Evolutionary conservation across 2,888 invertebrate genomes (phyloP), one percentile per base, ranked within the genome.

Genomic region (Mactromeris polynyma): DNA sequence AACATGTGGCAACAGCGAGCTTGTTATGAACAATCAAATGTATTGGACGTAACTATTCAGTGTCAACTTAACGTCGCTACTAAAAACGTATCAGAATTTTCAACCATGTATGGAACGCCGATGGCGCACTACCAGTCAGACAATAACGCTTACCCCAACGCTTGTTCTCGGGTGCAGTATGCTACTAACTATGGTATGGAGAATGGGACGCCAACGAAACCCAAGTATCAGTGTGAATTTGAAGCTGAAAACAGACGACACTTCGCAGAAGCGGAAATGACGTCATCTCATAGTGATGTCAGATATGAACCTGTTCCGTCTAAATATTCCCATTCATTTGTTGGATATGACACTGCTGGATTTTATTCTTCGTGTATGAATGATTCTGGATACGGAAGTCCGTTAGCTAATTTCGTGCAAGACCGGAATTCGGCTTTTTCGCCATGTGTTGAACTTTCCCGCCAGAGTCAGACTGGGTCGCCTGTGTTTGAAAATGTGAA

Each of bases 341-440:
- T 46, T 78, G 78, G 78, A 54, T 82, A 42, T 81, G 51, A 42
- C 14, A 31, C 21, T 80, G 38, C 26, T 81, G 84, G 81, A 81
- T 84, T 81, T 73, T 58, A 69, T 33, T 78, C 79, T 31, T 58
- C 64, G 58, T 90, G 85, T 64, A 86, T 91, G 79, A 88, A 91
- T 79, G 93, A 93, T 82, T 93, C 93, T 40, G 93, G 90, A 21
- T 93, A 91, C 82, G 85, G 84, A 77, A 93, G 91, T 73, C 90
- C 93, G 14, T 54, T 31, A 31, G 40, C 38, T 40, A 64, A 78
- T 19, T 54, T 81, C 9, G 86, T 51, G 6, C 84, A 81, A 19
- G 79, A 80, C 7, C 81, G 81, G 9, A 51, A 80, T 11, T 69
- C 80, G 0, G 40, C 51, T 21, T 84, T 77, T 31, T 80, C 84